phyloP scores from a whole-genome alignment of 1,140 invertebrate genomes.

The Zaprionus taronus region DNA sequence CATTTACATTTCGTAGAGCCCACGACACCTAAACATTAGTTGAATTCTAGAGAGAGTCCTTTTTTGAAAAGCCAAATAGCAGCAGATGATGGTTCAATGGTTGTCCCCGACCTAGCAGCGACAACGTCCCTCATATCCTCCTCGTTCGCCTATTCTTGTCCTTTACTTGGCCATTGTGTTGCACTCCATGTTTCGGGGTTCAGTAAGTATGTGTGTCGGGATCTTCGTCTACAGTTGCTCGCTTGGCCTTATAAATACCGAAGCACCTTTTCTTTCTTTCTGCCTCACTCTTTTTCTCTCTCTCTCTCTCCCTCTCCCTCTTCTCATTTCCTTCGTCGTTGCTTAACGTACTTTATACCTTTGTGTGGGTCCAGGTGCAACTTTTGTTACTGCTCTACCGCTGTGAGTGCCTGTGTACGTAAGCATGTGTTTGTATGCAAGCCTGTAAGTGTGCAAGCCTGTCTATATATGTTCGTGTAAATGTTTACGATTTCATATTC shows the following conservation, averaged over 20 bases:
- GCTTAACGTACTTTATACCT: constrained; percentile 29
- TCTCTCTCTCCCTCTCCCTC: constrained; percentile 15
- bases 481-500: constrained; percentile 53
- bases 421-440: too few relatives aligned
- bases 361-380: constrained; percentile 77
- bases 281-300: constrained; percentile 20
- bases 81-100: constrained; percentile 63
- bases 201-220: constrained; percentile 62
- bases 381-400: constrained; percentile 41
- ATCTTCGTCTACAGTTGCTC: constrained; percentile 61
- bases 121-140: constrained; percentile 39
- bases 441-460: constrained; percentile 18
- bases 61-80: constrained; percentile 18
- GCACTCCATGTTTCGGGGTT: constrained; percentile 7
- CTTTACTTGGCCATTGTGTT: constrained; percentile 31
- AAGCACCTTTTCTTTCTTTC: constrained; percentile 66
- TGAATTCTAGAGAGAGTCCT: constrained; percentile 54
- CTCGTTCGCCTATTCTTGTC: constrained; percentile 23
- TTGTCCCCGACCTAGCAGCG: constrained; percentile 40
- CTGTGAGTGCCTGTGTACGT: too few relatives aligned
- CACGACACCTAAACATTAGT: constrained; percentile 64
- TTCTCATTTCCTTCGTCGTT: constrained; percentile 12
- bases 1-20: constrained; percentile 7
- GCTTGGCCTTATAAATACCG: constrained; percentile 51
- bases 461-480: neutral